Base-by-base conservation (phyloP, 2,113 vertebrate genomes). In the Tetrax tetrax region DNA sequence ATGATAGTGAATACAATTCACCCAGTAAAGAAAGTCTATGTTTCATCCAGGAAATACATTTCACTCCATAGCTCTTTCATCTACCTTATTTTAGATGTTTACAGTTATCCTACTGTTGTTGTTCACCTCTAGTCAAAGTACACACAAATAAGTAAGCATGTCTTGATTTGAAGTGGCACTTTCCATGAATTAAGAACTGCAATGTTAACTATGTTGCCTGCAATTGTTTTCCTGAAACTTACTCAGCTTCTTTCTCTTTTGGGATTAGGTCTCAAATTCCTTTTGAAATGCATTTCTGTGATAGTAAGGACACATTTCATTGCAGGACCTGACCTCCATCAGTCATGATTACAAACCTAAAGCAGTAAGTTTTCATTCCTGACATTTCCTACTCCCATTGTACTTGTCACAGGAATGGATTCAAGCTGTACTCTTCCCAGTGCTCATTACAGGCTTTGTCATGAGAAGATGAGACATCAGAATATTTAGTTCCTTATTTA, bases 1-100 rank as follows among this genome's bases (percentile, higher is more conserved):
- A 50, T 35, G 41, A 41, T 79, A 89, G 31, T 61, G 87, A 96
- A 96, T 60, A 97, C 74, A 96, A 98, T 97, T 96, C 48, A 91
- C 74, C 95, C 96, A 95, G 29, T 63, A 97, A 96, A 96, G 91
- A 96, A 96, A 76, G 61, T 95, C 93, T 92, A 6, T 80, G 25
- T 66, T 95, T 97, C 96, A 96, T 96, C 84, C 78, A 89, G 57
- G 88, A 97, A 96, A 96, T 94, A 25, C 83, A 95, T 98, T 98
- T 96, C 37, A 27, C 41, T 95, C 61, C 78, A 90, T 95, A 80
- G 6, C 22, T 83, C 97, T 96, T 96, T 68, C 8, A 33, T 91
- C 57, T 87, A 31, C 27, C 35, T 89, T 96, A 25, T 94, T 95
- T 97, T 91, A 43, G 41, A 43, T 15, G 41, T 43, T 43, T 43